Evolutionary conservation across 1,140 invertebrate genomes (phyloP).

Genomic region (Lanistes nyassanus): DNA sequence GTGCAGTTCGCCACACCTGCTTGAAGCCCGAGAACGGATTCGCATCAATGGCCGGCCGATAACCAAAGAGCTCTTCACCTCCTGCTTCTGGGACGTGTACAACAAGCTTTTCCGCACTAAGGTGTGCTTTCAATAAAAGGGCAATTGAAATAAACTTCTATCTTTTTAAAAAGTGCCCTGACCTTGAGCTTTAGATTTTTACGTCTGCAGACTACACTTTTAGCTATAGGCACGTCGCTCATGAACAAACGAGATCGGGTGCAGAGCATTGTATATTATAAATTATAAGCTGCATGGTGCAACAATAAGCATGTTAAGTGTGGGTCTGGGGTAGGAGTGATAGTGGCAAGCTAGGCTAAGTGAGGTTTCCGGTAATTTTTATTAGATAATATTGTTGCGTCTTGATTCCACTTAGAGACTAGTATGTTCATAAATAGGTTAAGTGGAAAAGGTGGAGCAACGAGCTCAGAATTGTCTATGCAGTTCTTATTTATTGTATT

Average conservation of each 20-base stretch:
- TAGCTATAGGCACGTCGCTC: not conserved
- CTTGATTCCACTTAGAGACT: too few species aligned
- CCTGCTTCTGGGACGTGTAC: constrained; percentile 86
- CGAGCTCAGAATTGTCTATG: not conserved
- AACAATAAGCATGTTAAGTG: too few species aligned
- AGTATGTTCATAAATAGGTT: not conserved
- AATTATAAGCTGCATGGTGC: too few species aligned
- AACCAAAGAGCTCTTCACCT: constrained; percentile 77
- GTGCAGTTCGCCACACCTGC: constrained; percentile 90
- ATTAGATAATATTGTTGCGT: too few species aligned
- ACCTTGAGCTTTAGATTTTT: too few species aligned
- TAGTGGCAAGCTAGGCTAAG: too few species aligned
- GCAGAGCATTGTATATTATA: not conserved
- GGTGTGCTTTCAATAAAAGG: not conserved
- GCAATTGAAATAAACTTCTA: not conserved
- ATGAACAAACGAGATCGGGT: not conserved
- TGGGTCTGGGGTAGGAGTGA: too few species aligned
- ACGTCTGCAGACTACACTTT: not conserved
- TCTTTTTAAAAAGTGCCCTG: not conserved
- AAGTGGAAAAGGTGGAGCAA: not conserved
- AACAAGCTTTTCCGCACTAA: not conserved
- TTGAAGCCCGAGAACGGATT: constrained; percentile 92
- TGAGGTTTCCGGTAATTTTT: too few species aligned
- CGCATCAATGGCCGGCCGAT: constrained; percentile 86
- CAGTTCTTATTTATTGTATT: not conserved